These are phyloP conservation scores for Agrilus planipennis DNA, from an alignment of 1,140 invertebrate genomes.

Conservation along the genomic window DNA sequence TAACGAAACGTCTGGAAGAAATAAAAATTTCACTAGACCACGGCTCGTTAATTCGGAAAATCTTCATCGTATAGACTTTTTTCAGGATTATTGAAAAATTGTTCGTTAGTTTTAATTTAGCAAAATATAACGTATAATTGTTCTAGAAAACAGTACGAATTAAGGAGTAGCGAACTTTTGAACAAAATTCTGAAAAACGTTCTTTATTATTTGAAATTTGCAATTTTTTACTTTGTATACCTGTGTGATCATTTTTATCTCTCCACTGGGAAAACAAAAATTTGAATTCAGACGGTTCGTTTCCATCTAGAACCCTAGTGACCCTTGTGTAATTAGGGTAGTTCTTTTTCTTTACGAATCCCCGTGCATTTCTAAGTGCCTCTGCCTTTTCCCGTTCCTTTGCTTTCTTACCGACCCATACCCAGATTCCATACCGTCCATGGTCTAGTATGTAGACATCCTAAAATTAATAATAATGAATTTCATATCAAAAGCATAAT, in stretches of 20 bases:
- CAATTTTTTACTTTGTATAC: too few relatives aligned
- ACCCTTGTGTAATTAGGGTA: conserved; percentile 65
- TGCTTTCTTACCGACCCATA: conserved; percentile 76
- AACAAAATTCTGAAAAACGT: too few relatives aligned
- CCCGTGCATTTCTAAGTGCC: conserved; percentile 74
- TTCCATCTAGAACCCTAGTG: conserved; percentile 63
- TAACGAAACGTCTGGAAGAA: too few relatives aligned
- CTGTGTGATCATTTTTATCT: conserved; percentile 33
- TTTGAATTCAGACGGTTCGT: conserved; percentile 80
- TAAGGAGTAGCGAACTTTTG: too few relatives aligned
- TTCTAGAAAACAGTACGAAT: too few relatives aligned
- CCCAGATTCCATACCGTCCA: conserved; percentile 77
- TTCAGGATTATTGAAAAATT: too few relatives aligned
- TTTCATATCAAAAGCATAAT: not conserved
- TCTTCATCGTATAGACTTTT: too few relatives aligned
- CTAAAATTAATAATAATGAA: conserved; percentile 34
- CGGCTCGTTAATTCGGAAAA: too few relatives aligned
- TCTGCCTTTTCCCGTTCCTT: conserved; percentile 56
- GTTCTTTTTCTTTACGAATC: conserved; percentile 80
- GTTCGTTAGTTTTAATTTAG: too few relatives aligned
- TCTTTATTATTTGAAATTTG: too few relatives aligned
- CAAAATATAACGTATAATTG: too few relatives aligned
- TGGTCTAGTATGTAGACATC: conserved; percentile 82
- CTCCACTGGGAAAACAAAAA: conserved; percentile 70
- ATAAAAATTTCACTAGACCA: too few relatives aligned